Base-by-base conservation (phyloP, 2,888 invertebrate species). In the Myopa testacea region DNA sequence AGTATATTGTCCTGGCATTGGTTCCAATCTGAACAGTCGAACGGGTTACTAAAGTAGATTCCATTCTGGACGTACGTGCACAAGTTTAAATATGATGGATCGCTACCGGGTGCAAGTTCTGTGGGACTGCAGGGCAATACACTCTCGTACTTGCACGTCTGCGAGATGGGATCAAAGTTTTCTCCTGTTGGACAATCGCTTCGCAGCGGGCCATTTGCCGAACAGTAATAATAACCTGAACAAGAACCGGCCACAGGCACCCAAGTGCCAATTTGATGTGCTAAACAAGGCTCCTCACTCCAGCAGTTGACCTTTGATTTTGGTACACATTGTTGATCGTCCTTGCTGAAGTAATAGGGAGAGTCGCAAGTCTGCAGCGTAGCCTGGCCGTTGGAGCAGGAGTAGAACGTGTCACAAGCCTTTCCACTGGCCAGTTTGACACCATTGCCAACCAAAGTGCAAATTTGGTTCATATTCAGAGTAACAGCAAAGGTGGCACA, bases 141-240 rank as follows among this genome's bases (percentile, higher is more conserved):
- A 10, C 19, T 50, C 16, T 75, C 12, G 55, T 83, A 85, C 10
- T 79, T 79, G 63, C 85, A 85, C 8, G 81, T 65, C 77, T 83
- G 81, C 16, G 65, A 69, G 0, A 4, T 14, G 6, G 82, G 76
- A 79, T 84, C 80, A 69, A 85, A 85, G 62, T 83, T 82, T 62
- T 84, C 79, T 37, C 82, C 83, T 26, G 37, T 7, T 4, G 82
- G 82, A 65, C 85, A 85, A n/a, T 69, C 76, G 34, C 83, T 80
- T 4, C 60, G 74, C 34, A 60, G 0, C 0, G 81, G 45, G 10
- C 83, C 85, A 0, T 70, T 71, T 19, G 74, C 60, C 10, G 80
- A 62, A 77, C 85, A 85, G 63, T 84, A 85, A 52, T 79, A 85
- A 65, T 78, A 85, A 26, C 80, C 82, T 10, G 77, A 75, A 70